Base-by-base conservation (phyloP, 1,140 invertebrate genomes). In the Zaprionus capensis region DNA sequence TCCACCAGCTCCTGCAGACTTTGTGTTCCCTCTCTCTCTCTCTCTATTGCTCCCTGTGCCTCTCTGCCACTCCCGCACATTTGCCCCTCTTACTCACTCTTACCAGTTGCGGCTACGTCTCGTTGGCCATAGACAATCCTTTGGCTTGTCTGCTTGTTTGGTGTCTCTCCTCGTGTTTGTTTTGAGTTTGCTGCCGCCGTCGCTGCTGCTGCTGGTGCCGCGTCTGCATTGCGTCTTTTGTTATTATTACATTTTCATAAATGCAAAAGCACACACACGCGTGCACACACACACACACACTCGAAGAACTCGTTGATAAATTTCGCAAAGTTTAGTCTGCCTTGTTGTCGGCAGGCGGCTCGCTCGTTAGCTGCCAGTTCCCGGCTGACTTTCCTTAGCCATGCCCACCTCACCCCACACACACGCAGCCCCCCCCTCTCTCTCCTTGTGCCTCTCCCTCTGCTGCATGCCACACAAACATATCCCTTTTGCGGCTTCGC, bases 241-340 rank as follows among this genome's bases (percentile, higher is more conserved):
- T 88, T 88, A 84, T 88, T 88, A 88, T 88, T 88, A 88, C 84
- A 90, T 88, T 88, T 88, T 88, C 84, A 88, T 88, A 88, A 88
- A 88, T 88, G 84, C 85, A 90, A 81, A 88, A 63, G 80, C 62
- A 72, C 53, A 71, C 67, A 59, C 49, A 38, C 22, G 71, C 66
- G 70, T 67, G 61, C 55, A 64, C 55, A 69, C 71, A 59, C 67
- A 58, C 22, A 46, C 22, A 61, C 41, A 68, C 26, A 66, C 57
- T 62, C 49, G 53, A 28, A 58, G 26, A 67, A 69, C 67, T 76
- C 75, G 84, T 88, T 88, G 84, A 88, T 88, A 88, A 88, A 88
- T 88, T 88, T 87, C 76, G 81, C 75, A 88, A 88, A 88, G 84
- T 88, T 88, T 88, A 81, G 84, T 72, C 84, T 88, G 84, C 81